phyloP scores from a whole-genome alignment of 30 jellyfish, hydroid and myxozoan species.

The Chironex yamaguchii region DNA sequence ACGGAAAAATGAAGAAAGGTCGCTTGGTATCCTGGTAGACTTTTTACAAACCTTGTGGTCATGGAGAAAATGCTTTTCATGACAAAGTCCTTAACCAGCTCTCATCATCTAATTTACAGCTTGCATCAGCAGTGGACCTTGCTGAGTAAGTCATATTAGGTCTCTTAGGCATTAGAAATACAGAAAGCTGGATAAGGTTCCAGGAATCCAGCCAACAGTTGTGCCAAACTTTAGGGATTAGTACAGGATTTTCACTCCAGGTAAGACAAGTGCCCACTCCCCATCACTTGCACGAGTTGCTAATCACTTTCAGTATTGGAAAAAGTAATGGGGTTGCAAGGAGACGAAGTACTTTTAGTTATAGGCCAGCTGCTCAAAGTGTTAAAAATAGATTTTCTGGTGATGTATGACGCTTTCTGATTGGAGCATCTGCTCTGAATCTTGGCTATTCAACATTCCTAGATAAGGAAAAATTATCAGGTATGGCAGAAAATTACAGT shows the following conservation, averaged over 20 bases:
- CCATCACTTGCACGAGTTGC: background rate
- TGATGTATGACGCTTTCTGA: background rate
- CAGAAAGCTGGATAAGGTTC: background rate
- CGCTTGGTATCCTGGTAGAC: background rate
- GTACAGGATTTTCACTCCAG: background rate
- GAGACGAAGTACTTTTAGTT: background rate
- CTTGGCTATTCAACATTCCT: background rate
- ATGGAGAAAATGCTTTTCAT: background rate
- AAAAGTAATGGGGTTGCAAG: background rate
- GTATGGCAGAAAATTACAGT: background rate
- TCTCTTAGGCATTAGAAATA: too few relatives aligned
- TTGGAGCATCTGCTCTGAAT: background rate
- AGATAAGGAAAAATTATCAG: background rate
- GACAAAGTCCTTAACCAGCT: background rate
- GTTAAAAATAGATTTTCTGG: background rate
- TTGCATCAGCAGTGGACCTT: background rate
- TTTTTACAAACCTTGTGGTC: background rate
- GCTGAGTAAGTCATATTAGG: background rate
- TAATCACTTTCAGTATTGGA: background rate
- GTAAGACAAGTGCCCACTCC: background rate
- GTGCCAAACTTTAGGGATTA: background rate
- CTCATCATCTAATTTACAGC: background rate
- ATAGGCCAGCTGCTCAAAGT: background rate
- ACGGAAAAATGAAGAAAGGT: background rate
- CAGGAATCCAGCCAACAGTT: background rate